Evolutionary conservation across 2,888 invertebrate species (phyloP).

Genomic region (Sinohyriopsis cumingii): DNA sequence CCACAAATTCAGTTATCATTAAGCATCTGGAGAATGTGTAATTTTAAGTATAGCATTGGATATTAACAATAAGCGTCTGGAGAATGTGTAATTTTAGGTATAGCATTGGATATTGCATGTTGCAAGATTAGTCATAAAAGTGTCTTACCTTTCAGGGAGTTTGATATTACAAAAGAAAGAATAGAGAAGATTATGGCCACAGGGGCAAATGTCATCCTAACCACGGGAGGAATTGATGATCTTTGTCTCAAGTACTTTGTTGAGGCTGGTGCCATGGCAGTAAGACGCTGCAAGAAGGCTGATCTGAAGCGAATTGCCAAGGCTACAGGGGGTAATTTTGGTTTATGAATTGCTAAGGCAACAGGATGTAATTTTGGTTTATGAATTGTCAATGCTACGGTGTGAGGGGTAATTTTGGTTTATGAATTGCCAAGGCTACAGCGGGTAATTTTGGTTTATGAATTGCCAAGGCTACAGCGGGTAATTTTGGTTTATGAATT

Average conservation of each 20-base stretch:
- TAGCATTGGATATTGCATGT: too few species aligned
- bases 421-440: constrained; percentile 95
- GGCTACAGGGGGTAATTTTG: constrained; percentile 85
- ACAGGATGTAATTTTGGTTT: constrained; percentile 80
- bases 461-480: constrained; percentile 98
- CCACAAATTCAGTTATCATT: too few species aligned
- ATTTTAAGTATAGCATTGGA: too few species aligned
- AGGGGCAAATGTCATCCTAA: constrained; percentile 96
- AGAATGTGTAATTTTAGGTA: too few species aligned
- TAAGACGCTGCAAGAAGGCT: constrained; percentile 93
- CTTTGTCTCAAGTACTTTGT: constrained; percentile 98
- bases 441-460: constrained; percentile 78
- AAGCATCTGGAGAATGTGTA: too few species aligned
- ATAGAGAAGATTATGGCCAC: constrained; percentile 94
- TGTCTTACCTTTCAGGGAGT: constrained; percentile 78
- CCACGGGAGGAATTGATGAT: constrained; percentile 97
- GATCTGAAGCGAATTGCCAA: constrained; percentile 98
- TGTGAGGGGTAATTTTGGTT: constrained; percentile 79
- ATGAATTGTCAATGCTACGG: constrained; percentile 97
- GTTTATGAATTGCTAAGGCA: constrained; percentile 88
- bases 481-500: constrained; percentile 78
- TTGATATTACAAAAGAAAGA: constrained; percentile 98
- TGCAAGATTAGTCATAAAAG: too few species aligned
- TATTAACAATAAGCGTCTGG: too few species aligned
- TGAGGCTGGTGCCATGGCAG: constrained; percentile 97